Evolutionary conservation across 2,888 invertebrate species (phyloP).

Genomic region (Allygus modestus): DNA sequence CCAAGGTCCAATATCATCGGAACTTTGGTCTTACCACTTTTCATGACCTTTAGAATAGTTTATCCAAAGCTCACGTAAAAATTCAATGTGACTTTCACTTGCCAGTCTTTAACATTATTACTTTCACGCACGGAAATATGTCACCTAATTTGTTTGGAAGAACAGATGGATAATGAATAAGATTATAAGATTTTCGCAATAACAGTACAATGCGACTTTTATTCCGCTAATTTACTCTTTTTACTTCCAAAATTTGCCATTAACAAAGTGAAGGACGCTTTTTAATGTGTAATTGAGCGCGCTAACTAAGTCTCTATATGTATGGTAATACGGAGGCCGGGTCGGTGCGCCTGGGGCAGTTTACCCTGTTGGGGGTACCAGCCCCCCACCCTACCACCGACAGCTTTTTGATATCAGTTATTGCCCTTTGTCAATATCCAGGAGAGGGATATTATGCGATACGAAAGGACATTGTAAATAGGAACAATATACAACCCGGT

Average conservation of each 20-base stretch:
- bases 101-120: too few relatives aligned
- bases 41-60: too few relatives aligned
- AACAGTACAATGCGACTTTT: too few relatives aligned
- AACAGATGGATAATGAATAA: too few relatives aligned
- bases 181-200: too few relatives aligned
- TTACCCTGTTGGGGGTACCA: not conserved
- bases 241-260: not conserved
- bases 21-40: too few relatives aligned
- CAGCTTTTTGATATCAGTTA: conserved; percentile 33
- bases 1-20: too few relatives aligned
- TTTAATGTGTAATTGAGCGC: conserved; percentile 33
- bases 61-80: too few relatives aligned
- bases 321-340: conserved; percentile 20
- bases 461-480: not conserved
- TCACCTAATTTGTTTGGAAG: too few relatives aligned
- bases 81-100: too few relatives aligned
- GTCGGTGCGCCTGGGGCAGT: not conserved
- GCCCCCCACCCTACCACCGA: not conserved
- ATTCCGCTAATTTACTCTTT: not conserved
- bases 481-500: conserved; percentile 4
- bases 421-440: conserved; percentile 10
- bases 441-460: not conserved
- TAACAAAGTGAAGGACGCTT: conserved; percentile 3
- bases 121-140: too few relatives aligned
- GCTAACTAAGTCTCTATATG: conserved; percentile 36